phyloP scores from a whole-genome alignment of 2,888 invertebrate genomes.

The Myathropa florea region DNA sequence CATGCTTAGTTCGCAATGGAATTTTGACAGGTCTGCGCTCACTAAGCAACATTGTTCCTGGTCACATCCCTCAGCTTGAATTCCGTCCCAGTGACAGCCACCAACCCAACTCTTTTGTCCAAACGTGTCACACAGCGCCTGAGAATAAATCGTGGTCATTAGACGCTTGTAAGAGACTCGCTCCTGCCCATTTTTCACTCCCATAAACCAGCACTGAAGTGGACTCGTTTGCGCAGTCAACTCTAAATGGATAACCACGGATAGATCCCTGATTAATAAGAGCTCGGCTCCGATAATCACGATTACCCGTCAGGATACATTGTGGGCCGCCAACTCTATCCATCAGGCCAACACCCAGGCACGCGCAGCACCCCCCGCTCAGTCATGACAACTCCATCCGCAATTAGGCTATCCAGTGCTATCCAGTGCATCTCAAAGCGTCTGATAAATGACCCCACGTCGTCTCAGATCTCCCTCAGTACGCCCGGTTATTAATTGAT shows the following conservation, averaged over 20 bases:
- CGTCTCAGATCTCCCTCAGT: constrained; percentile 34
- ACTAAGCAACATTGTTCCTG: neutral
- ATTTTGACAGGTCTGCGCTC: neutral
- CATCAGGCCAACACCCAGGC: constrained; percentile 15
- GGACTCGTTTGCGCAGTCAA: neutral
- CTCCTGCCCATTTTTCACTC: neutral
- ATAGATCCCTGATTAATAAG: neutral
- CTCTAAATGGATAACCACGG: neutral
- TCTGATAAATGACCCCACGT: constrained; percentile 59
- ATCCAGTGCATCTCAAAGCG: constrained; percentile 25
- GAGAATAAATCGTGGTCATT: neutral
- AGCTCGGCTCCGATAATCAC: neutral
- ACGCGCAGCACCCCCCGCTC: neutral
- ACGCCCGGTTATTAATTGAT: constrained; percentile 54
- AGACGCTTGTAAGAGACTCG: neutral
- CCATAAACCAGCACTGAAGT: neutral
- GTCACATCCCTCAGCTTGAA: neutral
- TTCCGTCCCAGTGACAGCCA: neutral
- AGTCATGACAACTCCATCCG: constrained; percentile 37
- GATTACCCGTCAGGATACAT: constrained; percentile 23
- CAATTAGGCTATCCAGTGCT: constrained; percentile 55
- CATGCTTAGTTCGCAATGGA: neutral
- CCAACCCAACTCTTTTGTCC: neutral
- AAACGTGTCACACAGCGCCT: neutral
- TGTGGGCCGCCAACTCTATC: constrained; percentile 26